Base-by-base conservation (phyloP, 2,888 invertebrate genomes). In the Zygothrica quintamaculata region DNA sequence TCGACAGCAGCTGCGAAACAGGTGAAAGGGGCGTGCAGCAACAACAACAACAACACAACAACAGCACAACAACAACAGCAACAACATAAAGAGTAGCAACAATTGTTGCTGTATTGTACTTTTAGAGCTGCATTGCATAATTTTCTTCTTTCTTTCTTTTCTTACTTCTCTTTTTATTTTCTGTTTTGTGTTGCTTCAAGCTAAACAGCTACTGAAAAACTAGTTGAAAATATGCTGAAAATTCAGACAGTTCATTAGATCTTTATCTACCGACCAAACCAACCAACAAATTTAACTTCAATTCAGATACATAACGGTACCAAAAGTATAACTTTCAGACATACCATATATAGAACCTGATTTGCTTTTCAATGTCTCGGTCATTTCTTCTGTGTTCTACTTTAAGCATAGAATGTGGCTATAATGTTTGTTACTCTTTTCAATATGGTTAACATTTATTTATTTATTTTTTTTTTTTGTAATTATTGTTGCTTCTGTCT, bases 11-110 rank as follows among this genome's bases (percentile, higher is more conserved):
- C 47, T 47, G 37, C 31, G 16, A 47, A 59, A 76, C 76, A 77
- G 77, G 77, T 77, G 76, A 77, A 77, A 77, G 76, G 76, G 76
- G 76, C 80, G 77, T 55, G 46, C 57, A 62, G 18, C 37, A 9
- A 36, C 55, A 7, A 12, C 13, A 12, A 16, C 36, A 29, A 13
- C n/a, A n/a, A 6, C 36, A 61, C 67, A 48, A 47, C 51, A n/a
- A 36, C n/a, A 47, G 56, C n/a, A n/a, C 57, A 62, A 26, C 37
- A 9, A 36, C 55, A 7, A 12, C 13, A 12, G 9, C 36, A 29
- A 13, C n/a, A n/a, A 6, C 36, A 61, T 60, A 48, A 47, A 46
- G 12, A 36, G n/a, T n/a, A 47, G 56, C 60, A 65, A 46, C 57
- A 61, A 43, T 65, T 61, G 55, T 65, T 68, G 46, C 22, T 42